phyloP scores from a whole-genome alignment of 92 coral and sea anemone genomes.

The Phenganax subtilis region DNA sequence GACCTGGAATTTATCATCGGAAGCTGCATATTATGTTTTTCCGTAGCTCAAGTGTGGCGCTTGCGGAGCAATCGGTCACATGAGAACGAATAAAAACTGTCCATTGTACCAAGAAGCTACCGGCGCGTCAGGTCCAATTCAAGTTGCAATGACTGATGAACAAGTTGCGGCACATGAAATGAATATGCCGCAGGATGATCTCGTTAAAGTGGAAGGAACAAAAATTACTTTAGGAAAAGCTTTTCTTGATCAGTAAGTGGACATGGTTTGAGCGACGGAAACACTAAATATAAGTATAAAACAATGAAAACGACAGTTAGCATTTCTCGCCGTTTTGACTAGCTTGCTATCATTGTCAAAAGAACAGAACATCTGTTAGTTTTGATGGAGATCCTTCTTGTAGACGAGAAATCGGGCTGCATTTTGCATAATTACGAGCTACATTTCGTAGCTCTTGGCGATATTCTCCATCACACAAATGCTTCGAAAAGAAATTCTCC shows the following conservation, averaged over 20 bases:
- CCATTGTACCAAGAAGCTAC: constrained; percentile 88
- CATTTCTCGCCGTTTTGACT: too few relatives aligned
- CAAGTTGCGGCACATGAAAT: constrained; percentile 96
- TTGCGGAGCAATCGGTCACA: constrained; percentile 97
- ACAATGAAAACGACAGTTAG: neutral
- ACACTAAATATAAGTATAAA: too few relatives aligned
- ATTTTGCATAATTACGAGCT: too few relatives aligned
- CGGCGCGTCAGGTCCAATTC: constrained; percentile 64
- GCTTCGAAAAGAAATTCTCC: neutral
- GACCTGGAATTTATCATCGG: neutral
- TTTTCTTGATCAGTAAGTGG: constrained; percentile 85
- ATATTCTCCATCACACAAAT: too few relatives aligned
- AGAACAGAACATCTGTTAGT: too few relatives aligned
- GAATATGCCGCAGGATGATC: constrained; percentile 98
- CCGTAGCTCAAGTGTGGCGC: constrained; percentile 94
- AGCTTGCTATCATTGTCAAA: too few relatives aligned
- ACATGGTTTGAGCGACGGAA: neutral
- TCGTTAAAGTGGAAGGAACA: constrained; percentile 98
- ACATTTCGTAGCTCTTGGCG: too few relatives aligned
- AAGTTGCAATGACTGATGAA: constrained; percentile 98
- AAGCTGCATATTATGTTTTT: neutral
- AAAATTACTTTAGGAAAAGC: constrained; percentile 97
- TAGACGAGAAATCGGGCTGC: too few relatives aligned
- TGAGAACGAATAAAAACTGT: constrained; percentile 98
- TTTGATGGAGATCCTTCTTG: too few relatives aligned